These are phyloP conservation scores for Diadophis punctatus DNA, from an alignment of 2,113 vertebrate species.

Conservation along the genomic window DNA sequence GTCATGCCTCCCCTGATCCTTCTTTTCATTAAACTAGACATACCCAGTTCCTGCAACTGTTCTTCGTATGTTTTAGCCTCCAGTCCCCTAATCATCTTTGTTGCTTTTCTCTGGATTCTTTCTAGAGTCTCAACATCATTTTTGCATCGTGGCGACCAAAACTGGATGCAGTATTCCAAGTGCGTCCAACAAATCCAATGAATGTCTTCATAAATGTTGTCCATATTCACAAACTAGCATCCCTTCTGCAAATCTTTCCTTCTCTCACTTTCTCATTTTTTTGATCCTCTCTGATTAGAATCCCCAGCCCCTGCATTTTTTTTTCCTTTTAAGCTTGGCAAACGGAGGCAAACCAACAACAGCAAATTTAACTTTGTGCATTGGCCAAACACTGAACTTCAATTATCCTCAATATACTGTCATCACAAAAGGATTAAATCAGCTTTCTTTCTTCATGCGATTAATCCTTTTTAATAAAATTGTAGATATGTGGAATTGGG, in stretches of 20 bases:
- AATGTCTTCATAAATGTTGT: not conserved
- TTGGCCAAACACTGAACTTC: constrained; percentile 41
- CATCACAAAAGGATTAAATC: constrained; percentile 40
- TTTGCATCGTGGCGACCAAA: fast-evolving
- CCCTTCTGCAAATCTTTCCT: not conserved
- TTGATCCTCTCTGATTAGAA: not conserved
- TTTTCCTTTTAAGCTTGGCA: constrained; percentile 3
- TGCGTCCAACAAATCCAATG: not conserved
- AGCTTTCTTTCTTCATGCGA: constrained; percentile 48
- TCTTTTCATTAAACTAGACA: no score
- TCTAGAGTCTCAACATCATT: not conserved
- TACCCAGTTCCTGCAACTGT: no score
- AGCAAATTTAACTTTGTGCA: not conserved
- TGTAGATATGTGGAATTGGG: constrained; percentile 34
- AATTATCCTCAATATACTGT: constrained; percentile 63
- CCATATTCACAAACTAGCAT: not conserved
- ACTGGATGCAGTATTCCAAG: not conserved
- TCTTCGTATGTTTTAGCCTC: no score
- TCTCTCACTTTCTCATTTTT: not conserved
- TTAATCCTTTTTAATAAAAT: constrained; percentile 54
- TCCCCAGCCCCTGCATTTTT: not conserved
- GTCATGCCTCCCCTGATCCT: no score
- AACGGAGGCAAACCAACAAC: constrained; percentile 43
- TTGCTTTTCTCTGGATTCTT: not conserved
- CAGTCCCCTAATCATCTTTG: not conserved